Conservation (phyloP, 2,888 invertebrate genomes). For the Habroteleia sp. region DNA sequence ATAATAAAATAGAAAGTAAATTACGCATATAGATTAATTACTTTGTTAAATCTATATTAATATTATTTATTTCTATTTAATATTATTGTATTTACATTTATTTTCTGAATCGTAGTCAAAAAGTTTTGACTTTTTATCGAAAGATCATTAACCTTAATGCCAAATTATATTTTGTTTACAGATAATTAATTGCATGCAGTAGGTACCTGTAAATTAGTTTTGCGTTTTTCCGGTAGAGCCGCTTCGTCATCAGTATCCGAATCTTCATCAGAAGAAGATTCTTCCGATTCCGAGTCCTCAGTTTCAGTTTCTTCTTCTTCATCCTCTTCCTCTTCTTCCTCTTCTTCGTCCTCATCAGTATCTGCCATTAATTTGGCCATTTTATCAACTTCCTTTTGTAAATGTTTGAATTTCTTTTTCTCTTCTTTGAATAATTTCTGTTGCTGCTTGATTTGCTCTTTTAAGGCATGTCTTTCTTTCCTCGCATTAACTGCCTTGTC, state of each 20-base stretch:
- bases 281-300: slow-evolving; percentile 83
- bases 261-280: slow-evolving; percentile 78
- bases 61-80: too few relatives aligned
- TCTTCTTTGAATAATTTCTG: slow-evolving; percentile 89
- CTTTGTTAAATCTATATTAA: too few relatives aligned
- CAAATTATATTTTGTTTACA: too few relatives aligned
- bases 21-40: too few relatives aligned
- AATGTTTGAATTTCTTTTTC: slow-evolving; percentile 89
- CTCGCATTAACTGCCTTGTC: slow-evolving; percentile 88
- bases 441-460: slow-evolving; percentile 91
- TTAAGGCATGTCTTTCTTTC: slow-evolving; percentile 89
- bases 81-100: too few relatives aligned
- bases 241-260: slow-evolving; percentile 86
- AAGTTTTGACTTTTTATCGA: too few relatives aligned
- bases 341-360: slow-evolving; percentile 86
- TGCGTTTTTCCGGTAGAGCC: slow-evolving; percentile 81
- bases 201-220: slow-evolving; percentile 76
- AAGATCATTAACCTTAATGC: too few relatives aligned
- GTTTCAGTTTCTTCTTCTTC: slow-evolving; percentile 78
- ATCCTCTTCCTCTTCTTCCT: slow-evolving; percentile 82
- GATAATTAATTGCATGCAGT: too few relatives aligned
- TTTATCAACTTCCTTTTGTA: slow-evolving; percentile 94
- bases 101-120: too few relatives aligned
- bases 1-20: too few relatives aligned
- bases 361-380: slow-evolving; percentile 94